Evolutionary conservation across 2,797 vertebrate species (phyloP).

Genomic region (Gambusia yucatana): DNA sequence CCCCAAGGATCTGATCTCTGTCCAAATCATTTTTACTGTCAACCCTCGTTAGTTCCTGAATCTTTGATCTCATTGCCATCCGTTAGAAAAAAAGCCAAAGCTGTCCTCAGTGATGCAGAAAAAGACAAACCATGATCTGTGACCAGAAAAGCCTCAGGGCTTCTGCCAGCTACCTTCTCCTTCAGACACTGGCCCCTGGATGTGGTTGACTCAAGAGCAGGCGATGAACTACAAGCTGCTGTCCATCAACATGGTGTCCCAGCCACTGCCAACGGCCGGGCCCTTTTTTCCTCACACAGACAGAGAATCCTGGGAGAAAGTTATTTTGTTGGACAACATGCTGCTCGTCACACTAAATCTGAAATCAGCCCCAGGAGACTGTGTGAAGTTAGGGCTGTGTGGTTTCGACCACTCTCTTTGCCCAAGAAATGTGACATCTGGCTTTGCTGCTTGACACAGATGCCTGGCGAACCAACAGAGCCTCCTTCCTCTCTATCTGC

Average conservation of each 20-base stretch:
- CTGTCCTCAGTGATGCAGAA: slow-evolving; percentile 46
- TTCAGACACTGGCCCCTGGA: slow-evolving; percentile 52
- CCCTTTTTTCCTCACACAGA: slow-evolving; percentile 29
- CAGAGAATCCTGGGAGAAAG: slow-evolving; percentile 32
- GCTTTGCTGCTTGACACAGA: slow-evolving; percentile 46
- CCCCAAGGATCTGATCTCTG: slow-evolving; percentile 32
- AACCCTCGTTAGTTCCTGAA: slow-evolving; percentile 52
- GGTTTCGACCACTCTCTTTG: slow-evolving; percentile 37
- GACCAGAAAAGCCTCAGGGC: slow-evolving; percentile 56
- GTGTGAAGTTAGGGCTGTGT: slow-evolving; percentile 47
- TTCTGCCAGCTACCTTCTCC: slow-evolving; percentile 56
- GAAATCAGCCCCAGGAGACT: slow-evolving; percentile 53
- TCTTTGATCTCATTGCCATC: slow-evolving; percentile 40
- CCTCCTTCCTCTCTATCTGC: slow-evolving; percentile 15
- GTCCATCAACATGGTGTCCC: slow-evolving; percentile 52
- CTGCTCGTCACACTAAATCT: slow-evolving; percentile 63
- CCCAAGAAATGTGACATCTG: slow-evolving; percentile 50
- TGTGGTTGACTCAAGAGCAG: slow-evolving; percentile 48
- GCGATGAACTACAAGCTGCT: slow-evolving; percentile 55
- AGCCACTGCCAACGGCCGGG: slow-evolving; percentile 37
- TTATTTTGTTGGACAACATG: slow-evolving; percentile 65
- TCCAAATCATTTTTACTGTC: slow-evolving; percentile 36
- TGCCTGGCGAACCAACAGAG: slow-evolving; percentile 19
- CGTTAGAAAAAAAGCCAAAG: slow-evolving; percentile 48
- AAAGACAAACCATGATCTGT: slow-evolving; percentile 56